These are phyloP conservation scores for Pantherophis vulpinus DNA, from an alignment of 2,797 vertebrate species.

Conservation along the genomic window DNA sequence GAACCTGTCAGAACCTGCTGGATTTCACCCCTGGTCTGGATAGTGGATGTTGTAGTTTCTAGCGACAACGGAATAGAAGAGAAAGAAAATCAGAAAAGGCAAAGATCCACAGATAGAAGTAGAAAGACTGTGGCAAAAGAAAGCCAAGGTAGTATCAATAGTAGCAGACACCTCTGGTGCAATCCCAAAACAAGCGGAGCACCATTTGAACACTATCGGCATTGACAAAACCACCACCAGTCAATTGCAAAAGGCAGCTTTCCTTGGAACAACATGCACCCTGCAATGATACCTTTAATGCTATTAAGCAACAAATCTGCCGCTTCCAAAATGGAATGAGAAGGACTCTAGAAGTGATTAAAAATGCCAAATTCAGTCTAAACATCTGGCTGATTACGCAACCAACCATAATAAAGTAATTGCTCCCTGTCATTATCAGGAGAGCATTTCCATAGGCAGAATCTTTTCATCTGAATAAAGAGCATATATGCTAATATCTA, in stretches of 20 bases:
- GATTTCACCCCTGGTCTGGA: too few relatives aligned
- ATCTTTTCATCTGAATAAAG: slow-evolving; percentile 58
- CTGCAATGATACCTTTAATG: background rate
- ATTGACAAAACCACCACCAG: background rate
- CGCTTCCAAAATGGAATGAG: background rate
- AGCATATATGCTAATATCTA: slow-evolving; percentile 45
- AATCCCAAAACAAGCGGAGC: background rate
- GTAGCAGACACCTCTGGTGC: background rate
- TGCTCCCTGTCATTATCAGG: slow-evolving; percentile 34
- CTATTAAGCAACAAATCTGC: background rate
- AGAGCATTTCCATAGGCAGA: slow-evolving; percentile 2
- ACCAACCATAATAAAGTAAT: slow-evolving; percentile 49
- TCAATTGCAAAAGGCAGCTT: background rate
- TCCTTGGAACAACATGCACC: background rate
- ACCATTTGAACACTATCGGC: background rate
- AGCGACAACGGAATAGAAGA: too few relatives aligned
- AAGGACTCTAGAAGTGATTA: background rate
- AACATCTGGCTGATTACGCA: background rate
- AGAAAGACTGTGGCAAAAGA: background rate
- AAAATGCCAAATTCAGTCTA: background rate
- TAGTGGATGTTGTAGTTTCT: too few relatives aligned
- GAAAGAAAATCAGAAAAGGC: background rate
- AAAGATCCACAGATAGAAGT: background rate
- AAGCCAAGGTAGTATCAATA: background rate
- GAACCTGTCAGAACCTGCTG: too few relatives aligned